Percentiles rank a stretch among this genome's conserved stretches.
Conservation (phyloP, 2,797 vertebrate genomes). For the Philypnodon macrostomus region DNA sequence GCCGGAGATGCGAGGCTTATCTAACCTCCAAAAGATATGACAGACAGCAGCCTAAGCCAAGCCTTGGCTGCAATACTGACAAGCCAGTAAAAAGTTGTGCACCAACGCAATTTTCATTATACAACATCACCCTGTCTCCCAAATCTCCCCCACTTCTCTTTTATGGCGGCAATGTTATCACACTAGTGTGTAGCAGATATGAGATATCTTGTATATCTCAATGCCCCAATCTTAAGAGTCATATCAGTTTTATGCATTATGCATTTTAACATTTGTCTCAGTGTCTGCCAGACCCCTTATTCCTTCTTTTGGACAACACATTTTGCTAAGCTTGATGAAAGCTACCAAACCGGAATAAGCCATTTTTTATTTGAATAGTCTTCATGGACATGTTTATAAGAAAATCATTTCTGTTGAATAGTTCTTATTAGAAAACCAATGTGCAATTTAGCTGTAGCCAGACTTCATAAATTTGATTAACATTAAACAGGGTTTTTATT, state of each 20-base stretch:
- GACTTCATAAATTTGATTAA: not conserved
- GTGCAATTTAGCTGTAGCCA: not conserved
- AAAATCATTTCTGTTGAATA: slow-evolving; percentile 1
- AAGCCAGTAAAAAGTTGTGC: slow-evolving; percentile 40
- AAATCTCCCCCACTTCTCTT: slow-evolving; percentile 18
- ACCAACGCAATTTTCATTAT: slow-evolving; percentile 37
- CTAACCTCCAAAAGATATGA: slow-evolving; percentile 49
- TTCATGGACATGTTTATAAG: not conserved
- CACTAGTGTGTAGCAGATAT: not conserved
- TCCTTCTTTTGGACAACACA: not conserved
- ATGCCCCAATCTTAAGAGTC: slow-evolving; percentile 13
- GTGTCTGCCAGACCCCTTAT: not conserved
- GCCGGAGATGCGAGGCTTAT: slow-evolving; percentile 48
- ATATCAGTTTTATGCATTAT: slow-evolving; percentile 15
- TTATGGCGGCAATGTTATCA: slow-evolving; percentile 21
- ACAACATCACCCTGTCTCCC: slow-evolving; percentile 13
- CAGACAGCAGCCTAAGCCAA: slow-evolving; percentile 42
- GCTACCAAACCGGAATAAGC: not conserved
- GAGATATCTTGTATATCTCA: slow-evolving; percentile 5
- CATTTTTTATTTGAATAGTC: slow-evolving; percentile 1
- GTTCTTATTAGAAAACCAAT: not conserved
- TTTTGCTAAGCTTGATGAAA: slow-evolving; percentile 7
- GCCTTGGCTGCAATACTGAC: slow-evolving; percentile 36
- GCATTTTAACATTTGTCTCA: slow-evolving; percentile 1
- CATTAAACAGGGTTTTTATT: no score